Evolutionary conservation across 2,797 vertebrate species (phyloP), one percentile per base, ranked within the genome.

Genomic region (Bryconaethiops microstoma): DNA sequence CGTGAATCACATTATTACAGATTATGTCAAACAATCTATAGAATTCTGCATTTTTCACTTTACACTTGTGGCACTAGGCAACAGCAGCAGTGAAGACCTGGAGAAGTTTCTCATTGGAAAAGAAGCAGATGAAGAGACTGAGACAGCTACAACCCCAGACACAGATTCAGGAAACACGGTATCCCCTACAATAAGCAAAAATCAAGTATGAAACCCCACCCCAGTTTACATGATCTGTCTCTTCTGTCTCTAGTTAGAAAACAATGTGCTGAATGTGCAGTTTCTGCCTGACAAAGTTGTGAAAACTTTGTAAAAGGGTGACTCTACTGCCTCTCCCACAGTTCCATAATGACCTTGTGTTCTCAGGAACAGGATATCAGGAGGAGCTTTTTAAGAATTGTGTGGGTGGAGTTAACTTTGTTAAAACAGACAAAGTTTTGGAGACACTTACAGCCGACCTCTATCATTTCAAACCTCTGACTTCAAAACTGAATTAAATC

Each of bases 1-100:
- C 23, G 23, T 60, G 52, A 54, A 54, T 45, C 1, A 8, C 1
- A 14, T 54, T 19, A 7, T 12, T 45, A 14, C 13, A 29, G 42
- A 77, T 4, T n/a, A 7, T n/a, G 17, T 23, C 23, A 5, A 7
- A 62, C 45, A 64, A 1, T n/a, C 2, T 9, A 13, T 7, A 50
- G 8, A 67, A 23, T 73, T 0, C 2, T 19, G n/a, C 0, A 35
- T 25, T 64, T 82, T 79, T 62, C 16, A 54, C 42, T 13, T 6
- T 60, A 8, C 45, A 52, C 55, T 29, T 64, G 7, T 87, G 13
- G 45, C 40, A 64, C 17, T 21, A 90, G 89, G 83, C 65, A 90
- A 90, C 65, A 25, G 50, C 59, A 90, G 89, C 79, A 77, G 0
- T 52, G 84, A 87, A 2, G 87, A 85, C 0, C 68, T 88, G 21